A percentile compares a stretch with the other conserved stretches of the same genome.
phyloP scores from a whole-genome alignment of 2,797 vertebrate species.

The Lates japonicus region DNA sequence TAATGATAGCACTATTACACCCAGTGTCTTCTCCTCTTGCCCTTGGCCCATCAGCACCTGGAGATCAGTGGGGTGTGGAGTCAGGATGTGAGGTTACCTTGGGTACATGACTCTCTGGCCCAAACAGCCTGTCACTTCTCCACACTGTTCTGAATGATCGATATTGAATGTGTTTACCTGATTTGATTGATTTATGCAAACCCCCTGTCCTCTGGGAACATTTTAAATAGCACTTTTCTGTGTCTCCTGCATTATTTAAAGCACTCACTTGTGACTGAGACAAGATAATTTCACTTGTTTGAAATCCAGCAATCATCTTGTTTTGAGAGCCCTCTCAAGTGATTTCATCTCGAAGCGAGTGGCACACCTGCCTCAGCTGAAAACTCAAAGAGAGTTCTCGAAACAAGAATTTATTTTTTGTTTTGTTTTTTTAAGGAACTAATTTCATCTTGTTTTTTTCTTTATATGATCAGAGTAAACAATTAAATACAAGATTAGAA shows the following conservation, averaged over 20 bases:
- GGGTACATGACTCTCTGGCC: conserved; percentile 98
- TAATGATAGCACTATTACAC: neutral
- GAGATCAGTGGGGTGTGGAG: conserved; percentile 94
- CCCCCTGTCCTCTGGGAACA: conserved; percentile 24
- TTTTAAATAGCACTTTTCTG: conserved; percentile 28
- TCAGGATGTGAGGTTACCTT: conserved; percentile 97
- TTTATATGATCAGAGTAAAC: conserved; percentile 36
- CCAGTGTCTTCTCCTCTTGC: conserved; percentile 84
- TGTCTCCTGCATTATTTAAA: conserved; percentile 61
- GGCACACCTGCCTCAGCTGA: conserved; percentile 41
- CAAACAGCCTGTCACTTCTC: conserved; percentile 89
- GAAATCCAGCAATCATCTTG: conserved; percentile 59
- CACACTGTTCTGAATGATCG: conserved; percentile 54
- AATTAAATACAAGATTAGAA: conserved; percentile 37
- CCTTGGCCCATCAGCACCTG: conserved; percentile 88
- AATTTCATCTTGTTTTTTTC: conserved; percentile 18
- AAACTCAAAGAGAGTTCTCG: conserved; percentile 48
- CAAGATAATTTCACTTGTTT: conserved; percentile 49
- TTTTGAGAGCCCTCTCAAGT: conserved; percentile 59
- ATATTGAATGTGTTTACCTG: conserved; percentile 56
- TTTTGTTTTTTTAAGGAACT: conserved; percentile 21
- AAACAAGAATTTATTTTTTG: conserved; percentile 32
- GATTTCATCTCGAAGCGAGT: conserved; percentile 40
- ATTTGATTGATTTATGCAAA: conserved; percentile 63
- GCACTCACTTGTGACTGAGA: conserved; percentile 41